A percentile compares a stretch with the other conserved stretches of the same genome.
phyloP scores from a whole-genome alignment of 2,113 vertebrate genomes.

The Enhydra lutris region DNA sequence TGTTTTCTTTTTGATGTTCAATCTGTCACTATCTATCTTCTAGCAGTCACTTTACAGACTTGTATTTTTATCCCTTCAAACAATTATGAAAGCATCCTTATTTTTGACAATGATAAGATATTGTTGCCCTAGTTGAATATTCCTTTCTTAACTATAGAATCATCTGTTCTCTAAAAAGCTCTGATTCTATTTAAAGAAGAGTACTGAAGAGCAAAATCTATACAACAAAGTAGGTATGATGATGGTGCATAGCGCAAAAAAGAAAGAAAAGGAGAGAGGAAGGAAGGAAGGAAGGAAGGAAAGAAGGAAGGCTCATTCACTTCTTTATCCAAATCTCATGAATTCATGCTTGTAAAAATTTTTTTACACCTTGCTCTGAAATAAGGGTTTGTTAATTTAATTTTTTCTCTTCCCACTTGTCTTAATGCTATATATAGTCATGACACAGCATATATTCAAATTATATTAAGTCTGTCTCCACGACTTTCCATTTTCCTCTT shows the following conservation, averaged over 20 bases:
- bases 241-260: neutral
- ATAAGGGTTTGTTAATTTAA: neutral
- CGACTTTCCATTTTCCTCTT: neutral
- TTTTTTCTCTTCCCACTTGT: neutral
- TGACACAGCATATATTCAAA: neutral
- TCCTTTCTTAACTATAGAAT: neutral
- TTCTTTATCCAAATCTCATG: neutral
- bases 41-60: neutral
- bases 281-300: too few species aligned
- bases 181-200: neutral
- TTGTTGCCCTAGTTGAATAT: neutral
- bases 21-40: neutral
- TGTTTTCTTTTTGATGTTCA: neutral
- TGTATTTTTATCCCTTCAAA: neutral
- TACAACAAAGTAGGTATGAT: neutral
- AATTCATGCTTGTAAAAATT: neutral
- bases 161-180: neutral
- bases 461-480: neutral
- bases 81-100: neutral
- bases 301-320: too few species aligned
- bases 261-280: neutral
- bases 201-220: neutral
- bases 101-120: neutral
- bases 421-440: neutral
- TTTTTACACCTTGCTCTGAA: neutral